These are phyloP conservation scores for Mus musculus DNA, from an alignment of 2,113 vertebrate species.

Conservation along the genomic window DNA sequence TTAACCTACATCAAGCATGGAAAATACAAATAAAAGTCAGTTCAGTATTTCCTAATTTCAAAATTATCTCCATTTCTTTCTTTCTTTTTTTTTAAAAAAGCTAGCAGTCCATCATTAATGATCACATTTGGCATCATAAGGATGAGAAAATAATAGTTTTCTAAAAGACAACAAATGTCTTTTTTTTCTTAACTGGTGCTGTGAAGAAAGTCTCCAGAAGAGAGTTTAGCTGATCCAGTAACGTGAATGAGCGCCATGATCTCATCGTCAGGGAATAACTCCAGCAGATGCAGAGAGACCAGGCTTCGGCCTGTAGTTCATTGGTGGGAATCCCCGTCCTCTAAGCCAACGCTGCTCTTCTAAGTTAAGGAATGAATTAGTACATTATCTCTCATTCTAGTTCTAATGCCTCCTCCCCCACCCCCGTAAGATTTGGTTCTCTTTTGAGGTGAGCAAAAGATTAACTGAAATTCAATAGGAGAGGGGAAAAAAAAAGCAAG, in stretches of 20 bases:
- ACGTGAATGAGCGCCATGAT: slow-evolving; percentile 65
- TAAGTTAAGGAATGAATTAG: slow-evolving; percentile 56
- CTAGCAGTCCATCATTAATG: background rate
- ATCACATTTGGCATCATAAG: slow-evolving; percentile 42
- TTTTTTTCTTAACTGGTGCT: slow-evolving; percentile 46
- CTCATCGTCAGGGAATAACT: slow-evolving; percentile 66
- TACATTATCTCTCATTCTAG: slow-evolving; percentile 26
- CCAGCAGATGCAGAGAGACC: slow-evolving; percentile 64
- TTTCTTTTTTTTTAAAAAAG: slow-evolving; percentile 34
- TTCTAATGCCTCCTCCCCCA: background rate
- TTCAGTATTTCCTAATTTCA: slow-evolving; percentile 43
- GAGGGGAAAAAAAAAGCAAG: background rate
- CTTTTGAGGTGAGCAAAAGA: slow-evolving; percentile 45
- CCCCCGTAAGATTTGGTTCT: slow-evolving; percentile 22
- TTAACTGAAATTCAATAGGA: slow-evolving; percentile 7
- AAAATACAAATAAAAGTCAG: slow-evolving; percentile 25
- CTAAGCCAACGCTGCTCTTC: background rate
- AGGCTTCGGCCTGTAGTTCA: slow-evolving; percentile 49
- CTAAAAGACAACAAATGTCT: slow-evolving; percentile 49
- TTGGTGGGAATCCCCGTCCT: slow-evolving; percentile 44
- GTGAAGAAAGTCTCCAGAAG: slow-evolving; percentile 48
- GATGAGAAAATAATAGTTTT: slow-evolving; percentile 51
- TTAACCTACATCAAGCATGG: background rate
- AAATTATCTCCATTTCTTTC: background rate
- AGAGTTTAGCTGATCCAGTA: slow-evolving; percentile 68